Conservation (phyloP, 1,140 invertebrate species). For the Heliconius hermathena region DNA sequence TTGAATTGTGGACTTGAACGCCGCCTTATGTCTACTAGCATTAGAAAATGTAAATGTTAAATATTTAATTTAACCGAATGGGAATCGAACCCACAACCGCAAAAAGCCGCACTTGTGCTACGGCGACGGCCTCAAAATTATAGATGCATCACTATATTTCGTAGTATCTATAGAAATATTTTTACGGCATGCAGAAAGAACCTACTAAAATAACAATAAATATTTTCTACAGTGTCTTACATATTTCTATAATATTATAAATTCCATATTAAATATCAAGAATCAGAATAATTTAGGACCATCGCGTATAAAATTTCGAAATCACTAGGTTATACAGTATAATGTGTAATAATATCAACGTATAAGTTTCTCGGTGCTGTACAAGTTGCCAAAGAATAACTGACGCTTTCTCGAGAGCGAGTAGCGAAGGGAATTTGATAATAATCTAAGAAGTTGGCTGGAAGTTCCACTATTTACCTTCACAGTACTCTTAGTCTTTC, state of each 20-base stretch:
- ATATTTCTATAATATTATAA: not conserved
- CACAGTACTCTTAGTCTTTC: slow-evolving; percentile 30
- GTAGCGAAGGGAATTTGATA: slow-evolving; percentile 46
- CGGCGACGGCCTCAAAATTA: too few relatives aligned
- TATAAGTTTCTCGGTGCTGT: slow-evolving; percentile 28
- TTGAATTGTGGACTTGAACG: too few relatives aligned
- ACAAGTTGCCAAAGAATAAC: slow-evolving; percentile 45
- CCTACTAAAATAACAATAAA: too few relatives aligned
- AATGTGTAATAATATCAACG: slow-evolving; percentile 37
- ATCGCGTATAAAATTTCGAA: slow-evolving; percentile 15
- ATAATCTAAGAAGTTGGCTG: slow-evolving; percentile 37
- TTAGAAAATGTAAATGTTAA: too few relatives aligned
- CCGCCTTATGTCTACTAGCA: too few relatives aligned
- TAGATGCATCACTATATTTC: too few relatives aligned
- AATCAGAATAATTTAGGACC: not conserved
- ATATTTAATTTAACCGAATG: too few relatives aligned
- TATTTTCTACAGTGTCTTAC: not conserved
- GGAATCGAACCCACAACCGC: too few relatives aligned
- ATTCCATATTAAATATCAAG: not conserved
- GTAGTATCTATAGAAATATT: too few relatives aligned
- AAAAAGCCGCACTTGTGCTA: too few relatives aligned
- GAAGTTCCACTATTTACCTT: slow-evolving; percentile 38
- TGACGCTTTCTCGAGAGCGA: slow-evolving; percentile 32
- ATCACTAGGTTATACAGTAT: slow-evolving; percentile 20
- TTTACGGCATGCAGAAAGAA: too few relatives aligned